Conservation (phyloP, 2,113 vertebrate species). For the Euleptes europaea region DNA sequence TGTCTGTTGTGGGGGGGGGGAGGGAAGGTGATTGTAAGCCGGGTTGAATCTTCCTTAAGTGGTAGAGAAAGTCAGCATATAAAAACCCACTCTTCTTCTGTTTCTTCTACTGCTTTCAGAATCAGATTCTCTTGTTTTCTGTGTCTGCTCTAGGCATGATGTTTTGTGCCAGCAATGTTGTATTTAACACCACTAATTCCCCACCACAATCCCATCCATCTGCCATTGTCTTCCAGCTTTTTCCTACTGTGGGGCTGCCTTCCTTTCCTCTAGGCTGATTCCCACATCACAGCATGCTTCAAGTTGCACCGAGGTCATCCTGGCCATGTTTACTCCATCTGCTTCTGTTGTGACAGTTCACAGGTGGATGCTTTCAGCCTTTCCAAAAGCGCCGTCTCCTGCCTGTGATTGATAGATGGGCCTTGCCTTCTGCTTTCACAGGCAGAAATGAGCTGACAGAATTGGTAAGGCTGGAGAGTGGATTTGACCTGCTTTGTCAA, state of each 20-base stretch:
- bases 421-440: background rate
- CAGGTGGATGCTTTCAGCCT: background rate
- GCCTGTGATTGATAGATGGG: background rate
- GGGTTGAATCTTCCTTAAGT: too few relatives aligned
- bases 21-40: too few relatives aligned
- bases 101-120: too few relatives aligned
- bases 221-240: background rate
- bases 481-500: background rate
- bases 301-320: background rate
- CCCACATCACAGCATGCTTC: background rate
- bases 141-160: accelerated
- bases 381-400: background rate
- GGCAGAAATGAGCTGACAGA: accelerated
- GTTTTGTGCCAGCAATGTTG: accelerated
- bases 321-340: background rate
- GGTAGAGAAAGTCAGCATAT: too few relatives aligned
- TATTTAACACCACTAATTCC: background rate
- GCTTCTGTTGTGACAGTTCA: background rate
- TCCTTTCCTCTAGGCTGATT: background rate
- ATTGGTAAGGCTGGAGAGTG: accelerated
- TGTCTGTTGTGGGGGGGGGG: too few relatives aligned
- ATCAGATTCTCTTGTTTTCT: accelerated
- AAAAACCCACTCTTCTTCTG: too few relatives aligned
- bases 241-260: background rate
- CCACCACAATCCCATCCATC: background rate